Evolutionary conservation across 1,140 invertebrate species (phyloP).

Genomic region (Plodia interpunctella): DNA sequence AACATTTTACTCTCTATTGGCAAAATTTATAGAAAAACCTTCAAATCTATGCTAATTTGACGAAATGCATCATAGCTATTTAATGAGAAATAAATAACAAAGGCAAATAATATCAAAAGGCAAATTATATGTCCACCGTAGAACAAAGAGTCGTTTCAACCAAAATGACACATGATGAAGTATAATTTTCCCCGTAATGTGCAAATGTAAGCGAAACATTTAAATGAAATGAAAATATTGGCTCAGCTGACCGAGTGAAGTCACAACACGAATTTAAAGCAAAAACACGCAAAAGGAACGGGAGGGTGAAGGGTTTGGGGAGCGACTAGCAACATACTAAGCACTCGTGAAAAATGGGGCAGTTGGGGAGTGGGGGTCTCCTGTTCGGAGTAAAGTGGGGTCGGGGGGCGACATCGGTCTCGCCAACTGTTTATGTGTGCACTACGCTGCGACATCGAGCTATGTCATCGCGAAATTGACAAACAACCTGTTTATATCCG

Average conservation of each 20-base stretch:
- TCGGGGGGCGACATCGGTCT: conserved; percentile 22
- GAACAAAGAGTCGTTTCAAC: too few species aligned
- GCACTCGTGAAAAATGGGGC: conserved; percentile 50
- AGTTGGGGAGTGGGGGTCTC: conserved; percentile 18
- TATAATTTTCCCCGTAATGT: too few species aligned
- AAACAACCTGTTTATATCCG: conserved; percentile 42
- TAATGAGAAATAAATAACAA: too few species aligned
- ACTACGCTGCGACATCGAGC: conserved; percentile 50
- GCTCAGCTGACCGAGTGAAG: conserved; percentile 51
- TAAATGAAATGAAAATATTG: conserved; percentile 16
- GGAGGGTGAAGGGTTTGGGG: conserved; percentile 28
- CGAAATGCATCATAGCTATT: too few species aligned
- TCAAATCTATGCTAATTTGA: too few species aligned
- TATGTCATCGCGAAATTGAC: conserved; percentile 61
- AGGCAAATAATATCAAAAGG: too few species aligned
- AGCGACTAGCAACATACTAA: conserved; percentile 37
- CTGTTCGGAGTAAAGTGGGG: conserved; percentile 23
- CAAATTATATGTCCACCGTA: too few species aligned
- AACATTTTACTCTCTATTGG: too few species aligned
- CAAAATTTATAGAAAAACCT: too few species aligned
- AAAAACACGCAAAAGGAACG: conserved; percentile 47
- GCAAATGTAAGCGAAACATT: too few species aligned
- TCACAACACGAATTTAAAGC: conserved; percentile 45
- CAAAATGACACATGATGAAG: too few species aligned
- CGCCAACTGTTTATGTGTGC: conserved; percentile 57